phyloP scores from a whole-genome alignment of 2,888 invertebrate species.

The Cantharis lateralis region DNA sequence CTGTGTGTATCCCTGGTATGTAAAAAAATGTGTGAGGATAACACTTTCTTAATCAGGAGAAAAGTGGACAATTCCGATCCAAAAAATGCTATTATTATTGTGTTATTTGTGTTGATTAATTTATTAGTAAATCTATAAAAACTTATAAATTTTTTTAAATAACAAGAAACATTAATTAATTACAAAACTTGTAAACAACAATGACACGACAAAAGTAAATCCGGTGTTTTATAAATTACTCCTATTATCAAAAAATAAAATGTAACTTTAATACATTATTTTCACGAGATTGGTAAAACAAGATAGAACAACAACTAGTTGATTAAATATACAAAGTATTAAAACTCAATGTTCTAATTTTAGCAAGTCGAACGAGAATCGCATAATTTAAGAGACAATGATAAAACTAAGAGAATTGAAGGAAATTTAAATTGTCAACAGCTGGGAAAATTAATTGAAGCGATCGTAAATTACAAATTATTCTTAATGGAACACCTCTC shows the following conservation, averaged over 20 bases:
- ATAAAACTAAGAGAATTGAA: constrained; percentile 13
- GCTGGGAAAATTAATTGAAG: constrained; percentile 13
- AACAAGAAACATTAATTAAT: neutral
- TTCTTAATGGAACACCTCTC: constrained; percentile 7
- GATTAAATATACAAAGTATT: neutral
- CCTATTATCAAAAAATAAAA: neutral
- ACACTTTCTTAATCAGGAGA: too few relatives aligned
- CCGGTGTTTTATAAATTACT: neutral
- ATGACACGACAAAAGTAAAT: neutral
- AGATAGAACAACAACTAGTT: neutral
- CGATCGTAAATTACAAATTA: constrained; percentile 15
- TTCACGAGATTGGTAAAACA: neutral
- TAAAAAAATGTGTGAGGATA: too few relatives aligned
- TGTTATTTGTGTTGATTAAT: too few relatives aligned
- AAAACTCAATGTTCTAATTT: neutral
- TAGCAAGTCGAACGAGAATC: neutral
- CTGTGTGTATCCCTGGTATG: too few relatives aligned
- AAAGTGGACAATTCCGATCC: too few relatives aligned
- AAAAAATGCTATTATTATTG: too few relatives aligned
- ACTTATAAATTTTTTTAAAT: too few relatives aligned
- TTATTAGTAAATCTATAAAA: too few relatives aligned
- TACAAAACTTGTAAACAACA: neutral
- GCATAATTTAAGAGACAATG: neutral
- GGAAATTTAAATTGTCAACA: constrained; percentile 17
- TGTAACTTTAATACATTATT: neutral